Conservation (phyloP, 64 coral and sea anemone species). For the Stichodactyla mertensii region DNA sequence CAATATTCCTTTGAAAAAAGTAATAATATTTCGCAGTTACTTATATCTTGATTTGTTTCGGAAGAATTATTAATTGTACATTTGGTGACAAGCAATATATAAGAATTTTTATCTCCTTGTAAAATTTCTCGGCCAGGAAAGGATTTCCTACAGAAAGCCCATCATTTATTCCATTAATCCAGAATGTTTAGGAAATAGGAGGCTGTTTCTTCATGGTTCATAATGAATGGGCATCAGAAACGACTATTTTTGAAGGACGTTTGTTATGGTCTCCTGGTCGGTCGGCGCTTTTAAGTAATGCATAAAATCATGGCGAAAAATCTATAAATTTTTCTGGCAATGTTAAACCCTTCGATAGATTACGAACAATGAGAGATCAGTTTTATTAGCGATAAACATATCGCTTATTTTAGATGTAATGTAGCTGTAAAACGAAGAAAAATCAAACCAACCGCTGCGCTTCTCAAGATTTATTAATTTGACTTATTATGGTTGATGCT, state of each 20-base stretch:
- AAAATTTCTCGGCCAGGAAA: neutral
- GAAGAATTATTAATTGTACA: slow-evolving; percentile 12
- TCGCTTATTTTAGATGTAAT: neutral
- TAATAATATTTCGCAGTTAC: neutral
- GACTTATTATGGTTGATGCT: slow-evolving; percentile 3
- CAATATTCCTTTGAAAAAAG: neutral
- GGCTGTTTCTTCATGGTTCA: neutral
- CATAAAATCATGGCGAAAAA: neutral
- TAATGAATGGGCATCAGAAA: neutral
- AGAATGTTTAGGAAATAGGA: neutral
- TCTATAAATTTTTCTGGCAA: neutral
- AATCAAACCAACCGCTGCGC: slow-evolving; percentile 7
- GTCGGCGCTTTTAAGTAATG: neutral
- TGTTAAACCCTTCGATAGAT: neutral
- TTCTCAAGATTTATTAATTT: slow-evolving; percentile 6
- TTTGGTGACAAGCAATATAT: neutral
- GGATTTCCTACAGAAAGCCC: neutral
- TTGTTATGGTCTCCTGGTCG: neutral
- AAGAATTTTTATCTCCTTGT: neutral
- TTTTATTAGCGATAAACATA: neutral
- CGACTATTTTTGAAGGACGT: neutral
- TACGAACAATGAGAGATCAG: slow-evolving; percentile 2
- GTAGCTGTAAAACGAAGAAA: neutral
- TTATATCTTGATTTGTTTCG: neutral
- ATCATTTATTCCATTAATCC: neutral